These are phyloP conservation scores for Xiphophorus maculatus DNA, from an alignment of 2,113 vertebrate genomes.

Conservation along the genomic window DNA sequence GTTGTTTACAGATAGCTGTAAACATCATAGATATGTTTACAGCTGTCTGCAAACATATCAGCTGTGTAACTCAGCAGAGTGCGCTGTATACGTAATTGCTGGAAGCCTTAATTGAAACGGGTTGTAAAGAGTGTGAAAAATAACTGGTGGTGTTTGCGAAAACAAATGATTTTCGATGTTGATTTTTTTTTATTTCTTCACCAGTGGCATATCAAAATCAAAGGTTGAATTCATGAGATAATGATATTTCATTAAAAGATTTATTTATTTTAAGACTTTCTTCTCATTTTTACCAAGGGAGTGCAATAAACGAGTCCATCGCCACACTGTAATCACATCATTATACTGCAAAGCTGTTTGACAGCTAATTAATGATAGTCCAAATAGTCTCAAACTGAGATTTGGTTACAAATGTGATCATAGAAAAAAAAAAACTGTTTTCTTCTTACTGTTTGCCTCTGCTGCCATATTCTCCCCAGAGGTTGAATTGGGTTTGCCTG, in stretches of 20 bases:
- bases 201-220: too few relatives aligned
- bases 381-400: neutral
- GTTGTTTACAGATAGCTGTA: neutral
- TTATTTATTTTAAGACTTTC: too few relatives aligned
- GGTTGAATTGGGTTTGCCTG: slow-evolving; percentile 68
- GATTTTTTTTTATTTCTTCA: too few relatives aligned
- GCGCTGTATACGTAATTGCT: too few relatives aligned
- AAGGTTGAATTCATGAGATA: too few relatives aligned
- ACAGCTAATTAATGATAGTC: neutral
- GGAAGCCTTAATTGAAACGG: too few relatives aligned
- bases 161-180: too few relatives aligned
- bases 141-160: too few relatives aligned
- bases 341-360: neutral
- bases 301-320: neutral
- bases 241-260: too few relatives aligned
- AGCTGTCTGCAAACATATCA: neutral
- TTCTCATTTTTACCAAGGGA: too few relatives aligned
- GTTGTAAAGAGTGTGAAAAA: too few relatives aligned
- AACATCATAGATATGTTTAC: too few relatives aligned
- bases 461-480: slow-evolving; percentile 39
- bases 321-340: neutral
- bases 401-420: neutral
- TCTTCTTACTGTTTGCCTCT: slow-evolving; percentile 10
- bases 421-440: neutral
- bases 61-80: neutral